Percentiles rank a stretch among this genome's conserved stretches.
Evolutionary conservation across 2,113 vertebrate species (phyloP).

Genomic region (Struthidea cinerea): DNA sequence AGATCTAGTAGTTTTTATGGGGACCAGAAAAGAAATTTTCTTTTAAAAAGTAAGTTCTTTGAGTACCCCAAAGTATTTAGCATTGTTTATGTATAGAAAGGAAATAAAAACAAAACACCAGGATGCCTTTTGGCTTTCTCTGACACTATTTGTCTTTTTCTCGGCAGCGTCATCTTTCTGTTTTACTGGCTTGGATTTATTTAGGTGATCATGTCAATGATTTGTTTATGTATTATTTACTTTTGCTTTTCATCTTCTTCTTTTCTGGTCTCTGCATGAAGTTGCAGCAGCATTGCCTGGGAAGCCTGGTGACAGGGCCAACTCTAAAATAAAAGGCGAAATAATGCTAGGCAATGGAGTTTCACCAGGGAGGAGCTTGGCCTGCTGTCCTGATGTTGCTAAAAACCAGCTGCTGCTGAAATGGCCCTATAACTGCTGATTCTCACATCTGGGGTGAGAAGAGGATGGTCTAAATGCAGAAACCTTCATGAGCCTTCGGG

Average conservation of each 20-base stretch:
- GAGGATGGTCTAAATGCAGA: not conserved
- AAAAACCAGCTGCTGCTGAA: not conserved
- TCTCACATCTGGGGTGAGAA: not conserved
- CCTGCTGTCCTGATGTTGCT: not conserved
- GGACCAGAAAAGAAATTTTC: not conserved
- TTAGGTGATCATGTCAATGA: not conserved
- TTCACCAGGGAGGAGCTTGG: not conserved
- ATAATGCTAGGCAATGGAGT: not conserved
- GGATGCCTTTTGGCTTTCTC: not conserved
- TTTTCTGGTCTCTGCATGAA: not conserved
- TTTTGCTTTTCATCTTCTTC: not conserved
- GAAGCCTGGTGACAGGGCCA: not conserved
- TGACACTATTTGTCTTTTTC: not conserved
- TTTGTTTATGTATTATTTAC: not conserved
- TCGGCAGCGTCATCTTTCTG: rapidly evolving
- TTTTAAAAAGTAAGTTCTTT: not conserved
- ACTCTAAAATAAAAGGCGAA: not conserved
- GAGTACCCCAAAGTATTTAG: not conserved
- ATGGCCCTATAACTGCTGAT: not conserved
- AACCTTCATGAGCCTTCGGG: not conserved
- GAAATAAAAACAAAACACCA: not conserved
- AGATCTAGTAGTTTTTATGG: not conserved
- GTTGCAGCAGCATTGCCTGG: not conserved
- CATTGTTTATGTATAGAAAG: not conserved
- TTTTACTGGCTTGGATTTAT: not conserved